These are phyloP conservation scores for Scrobipalpa costella DNA, from an alignment of 2,888 invertebrate genomes.

Conservation along the genomic window DNA sequence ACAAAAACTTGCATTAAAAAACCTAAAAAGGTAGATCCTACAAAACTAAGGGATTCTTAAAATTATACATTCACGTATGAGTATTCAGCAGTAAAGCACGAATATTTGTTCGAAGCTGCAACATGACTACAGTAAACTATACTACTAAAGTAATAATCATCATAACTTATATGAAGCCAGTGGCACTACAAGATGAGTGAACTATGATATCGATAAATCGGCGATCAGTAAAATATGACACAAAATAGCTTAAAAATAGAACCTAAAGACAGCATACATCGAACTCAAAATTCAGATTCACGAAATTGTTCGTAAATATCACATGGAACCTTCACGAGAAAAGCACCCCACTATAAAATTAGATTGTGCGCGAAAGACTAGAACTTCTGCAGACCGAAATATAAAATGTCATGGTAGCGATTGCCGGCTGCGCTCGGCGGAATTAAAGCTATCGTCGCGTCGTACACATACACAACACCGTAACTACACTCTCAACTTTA, in stretches of 20 bases:
- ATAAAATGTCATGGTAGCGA: slow-evolving; percentile 62
- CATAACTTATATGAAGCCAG: slow-evolving; percentile 65
- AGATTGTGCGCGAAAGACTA: slow-evolving; percentile 78
- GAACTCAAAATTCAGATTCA: slow-evolving; percentile 52
- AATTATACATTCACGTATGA: slow-evolving; percentile 78
- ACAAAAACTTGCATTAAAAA: slow-evolving; percentile 70
- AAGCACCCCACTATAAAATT: slow-evolving; percentile 69
- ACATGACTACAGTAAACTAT: slow-evolving; percentile 64
- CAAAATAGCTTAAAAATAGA: slow-evolving; percentile 66
- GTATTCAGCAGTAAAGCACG: slow-evolving; percentile 80
- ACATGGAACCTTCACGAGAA: slow-evolving; percentile 69
- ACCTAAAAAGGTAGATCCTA: slow-evolving; percentile 55
- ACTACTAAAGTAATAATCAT: slow-evolving; percentile 48
- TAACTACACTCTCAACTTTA: slow-evolving; percentile 33
- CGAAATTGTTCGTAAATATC: slow-evolving; percentile 63
- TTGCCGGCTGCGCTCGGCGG: slow-evolving; percentile 26
- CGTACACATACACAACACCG: slow-evolving; percentile 50
- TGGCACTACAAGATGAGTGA: slow-evolving; percentile 73
- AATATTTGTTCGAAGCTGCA: slow-evolving; percentile 78
- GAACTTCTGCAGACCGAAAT: slow-evolving; percentile 64
- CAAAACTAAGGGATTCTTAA: slow-evolving; percentile 63
- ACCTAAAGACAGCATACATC: slow-evolving; percentile 51
- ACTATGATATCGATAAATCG: slow-evolving; percentile 49
- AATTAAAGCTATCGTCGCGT: slow-evolving; percentile 69
- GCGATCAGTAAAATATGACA: slow-evolving; percentile 74